A percentile compares a stretch with the other conserved stretches of the same genome.
These are phyloP conservation scores for Anoura caudifer DNA, from an alignment of 2,113 vertebrate genomes.

Conservation along the genomic window DNA sequence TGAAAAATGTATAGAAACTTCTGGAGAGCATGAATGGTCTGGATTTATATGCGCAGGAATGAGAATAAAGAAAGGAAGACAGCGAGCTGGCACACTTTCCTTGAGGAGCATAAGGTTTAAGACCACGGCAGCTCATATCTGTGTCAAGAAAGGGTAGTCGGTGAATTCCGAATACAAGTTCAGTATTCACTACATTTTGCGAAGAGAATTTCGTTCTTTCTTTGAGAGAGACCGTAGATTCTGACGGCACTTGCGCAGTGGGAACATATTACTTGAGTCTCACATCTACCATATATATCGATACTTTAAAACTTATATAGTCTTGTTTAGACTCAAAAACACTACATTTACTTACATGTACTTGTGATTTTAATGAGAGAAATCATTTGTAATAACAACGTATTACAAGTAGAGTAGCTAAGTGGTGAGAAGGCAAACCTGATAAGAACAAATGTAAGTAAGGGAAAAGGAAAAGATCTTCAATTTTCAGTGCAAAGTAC, in stretches of 20 bases:
- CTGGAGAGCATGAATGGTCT: background rate
- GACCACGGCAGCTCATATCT: background rate
- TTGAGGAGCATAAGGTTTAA: background rate
- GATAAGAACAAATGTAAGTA: background rate
- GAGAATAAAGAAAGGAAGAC: background rate
- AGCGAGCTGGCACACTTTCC: background rate
- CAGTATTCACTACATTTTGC: background rate
- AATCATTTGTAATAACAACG: background rate
- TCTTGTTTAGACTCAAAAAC: background rate
- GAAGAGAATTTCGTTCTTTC: background rate
- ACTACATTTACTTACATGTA: background rate
- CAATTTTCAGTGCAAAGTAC: background rate
- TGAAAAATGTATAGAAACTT: background rate
- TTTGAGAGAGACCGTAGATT: background rate
- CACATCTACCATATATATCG: background rate
- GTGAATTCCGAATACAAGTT: background rate
- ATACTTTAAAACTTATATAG: background rate
- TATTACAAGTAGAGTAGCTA: background rate
- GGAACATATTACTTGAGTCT: background rate
- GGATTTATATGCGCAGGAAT: background rate
- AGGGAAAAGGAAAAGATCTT: background rate
- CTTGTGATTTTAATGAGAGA: background rate
- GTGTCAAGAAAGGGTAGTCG: background rate
- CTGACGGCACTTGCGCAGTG: background rate
- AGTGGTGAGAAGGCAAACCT: background rate